Conservation (phyloP, 2,888 invertebrate genomes). For the Cephus rjabovi region DNA sequence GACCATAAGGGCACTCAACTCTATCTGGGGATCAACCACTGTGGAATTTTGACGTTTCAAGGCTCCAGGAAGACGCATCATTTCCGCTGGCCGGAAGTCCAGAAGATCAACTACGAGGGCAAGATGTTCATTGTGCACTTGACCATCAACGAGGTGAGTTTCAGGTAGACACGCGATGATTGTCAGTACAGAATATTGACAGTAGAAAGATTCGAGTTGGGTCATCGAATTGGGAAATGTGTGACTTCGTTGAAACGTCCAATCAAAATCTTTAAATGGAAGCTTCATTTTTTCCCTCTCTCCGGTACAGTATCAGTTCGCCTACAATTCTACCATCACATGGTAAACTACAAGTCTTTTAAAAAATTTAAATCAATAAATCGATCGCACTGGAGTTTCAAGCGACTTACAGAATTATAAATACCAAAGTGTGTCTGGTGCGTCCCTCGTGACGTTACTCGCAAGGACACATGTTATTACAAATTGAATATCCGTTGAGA, state of each 20-base stretch:
- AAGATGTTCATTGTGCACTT: slow-evolving; percentile 98
- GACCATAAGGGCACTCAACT: slow-evolving; percentile 93
- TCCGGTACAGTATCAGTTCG: no score
- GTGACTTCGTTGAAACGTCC: neutral
- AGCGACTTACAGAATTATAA: slow-evolving; percentile 46
- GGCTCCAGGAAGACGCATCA: slow-evolving; percentile 93
- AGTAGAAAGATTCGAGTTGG: no score
- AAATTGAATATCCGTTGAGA: no score
- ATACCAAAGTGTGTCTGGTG: slow-evolving; percentile 28
- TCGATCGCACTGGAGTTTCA: slow-evolving; percentile 30
- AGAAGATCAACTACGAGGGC: slow-evolving; percentile 96
- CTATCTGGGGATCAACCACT: slow-evolving; percentile 95
- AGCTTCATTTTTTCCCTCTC: no score
- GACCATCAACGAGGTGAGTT: slow-evolving; percentile 88
- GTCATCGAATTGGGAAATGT: no score
- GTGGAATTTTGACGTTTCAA: slow-evolving; percentile 95
- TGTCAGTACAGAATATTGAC: no score
- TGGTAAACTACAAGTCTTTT: no score
- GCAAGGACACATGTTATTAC: no score
- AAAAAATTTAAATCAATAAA: slow-evolving; percentile 31
- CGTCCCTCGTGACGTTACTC: no score
- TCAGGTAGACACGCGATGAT: slow-evolving; percentile 41
- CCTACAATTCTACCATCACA: no score
- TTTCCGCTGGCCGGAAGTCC: slow-evolving; percentile 96
- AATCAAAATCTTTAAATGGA: no score